Conservation (phyloP, 1,140 invertebrate species). For the Microvelia longipes region DNA sequence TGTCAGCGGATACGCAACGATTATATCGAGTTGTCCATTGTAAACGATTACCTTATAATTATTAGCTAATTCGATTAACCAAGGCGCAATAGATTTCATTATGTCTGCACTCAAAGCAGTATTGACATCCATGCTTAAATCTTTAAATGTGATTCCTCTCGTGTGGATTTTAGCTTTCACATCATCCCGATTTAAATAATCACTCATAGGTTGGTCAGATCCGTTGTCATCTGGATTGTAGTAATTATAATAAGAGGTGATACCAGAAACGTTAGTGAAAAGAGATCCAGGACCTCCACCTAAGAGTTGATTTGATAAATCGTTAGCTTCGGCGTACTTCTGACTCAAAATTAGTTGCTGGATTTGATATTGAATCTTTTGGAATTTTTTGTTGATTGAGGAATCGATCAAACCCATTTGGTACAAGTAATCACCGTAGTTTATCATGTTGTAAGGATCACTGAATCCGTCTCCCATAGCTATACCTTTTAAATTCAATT, state of each 20-base stretch:
- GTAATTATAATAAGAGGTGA: constrained; percentile 11
- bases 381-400: constrained; percentile 27
- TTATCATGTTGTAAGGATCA: constrained; percentile 60
- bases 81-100: constrained; percentile 63
- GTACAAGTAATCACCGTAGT: constrained; percentile 69
- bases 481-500: constrained; percentile 48
- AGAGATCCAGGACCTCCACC: constrained; percentile 11
- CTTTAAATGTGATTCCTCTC: constrained; percentile 42
- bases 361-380: constrained; percentile 7
- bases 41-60: constrained; percentile 54
- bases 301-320: constrained; percentile 13
- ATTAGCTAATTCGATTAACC: constrained; percentile 49
- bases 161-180: constrained; percentile 52
- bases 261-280: constrained; percentile 10
- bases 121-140: constrained; percentile 41
- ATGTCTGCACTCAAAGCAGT: constrained; percentile 56
- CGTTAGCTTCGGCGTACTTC: constrained; percentile 11
- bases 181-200: constrained; percentile 31
- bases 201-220: constrained; percentile 5
- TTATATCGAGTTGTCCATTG: constrained; percentile 73
- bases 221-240: constrained; percentile 1
- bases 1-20: constrained; percentile 62
- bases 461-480: constrained; percentile 73
- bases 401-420: constrained; percentile 42
- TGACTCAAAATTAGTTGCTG: constrained; percentile 8